Evolutionary conservation across 2,797 vertebrate species (phyloP).

Genomic region (Diplodus sargus): DNA sequence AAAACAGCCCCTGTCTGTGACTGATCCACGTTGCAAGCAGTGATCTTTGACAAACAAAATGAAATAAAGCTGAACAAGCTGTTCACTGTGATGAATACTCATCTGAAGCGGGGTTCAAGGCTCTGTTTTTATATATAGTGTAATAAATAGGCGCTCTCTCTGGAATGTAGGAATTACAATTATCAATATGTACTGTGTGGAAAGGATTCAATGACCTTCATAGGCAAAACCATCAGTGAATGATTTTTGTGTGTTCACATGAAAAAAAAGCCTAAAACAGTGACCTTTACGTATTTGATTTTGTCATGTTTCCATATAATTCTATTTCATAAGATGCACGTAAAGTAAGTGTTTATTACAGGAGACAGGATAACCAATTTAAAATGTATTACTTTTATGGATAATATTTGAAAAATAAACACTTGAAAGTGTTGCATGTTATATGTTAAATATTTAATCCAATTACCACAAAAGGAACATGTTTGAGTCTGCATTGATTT

Average conservation of each 20-base stretch:
- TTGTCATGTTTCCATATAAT: no score
- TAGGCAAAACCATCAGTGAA: constrained; percentile 10
- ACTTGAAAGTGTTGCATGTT: no score
- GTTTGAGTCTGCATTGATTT: no score
- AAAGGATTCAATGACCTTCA: constrained; percentile 22
- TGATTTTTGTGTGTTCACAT: constrained; percentile 4
- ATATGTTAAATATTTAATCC: no score
- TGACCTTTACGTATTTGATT: no score
- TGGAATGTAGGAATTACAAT: constrained; percentile 3
- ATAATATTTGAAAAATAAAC: no score
- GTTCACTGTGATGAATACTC: constrained; percentile 27
- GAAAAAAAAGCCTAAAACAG: no score
- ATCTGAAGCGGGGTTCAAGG: constrained; percentile 23
- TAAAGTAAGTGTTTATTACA: no score
- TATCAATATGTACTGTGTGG: not conserved
- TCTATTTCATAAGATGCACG: no score
- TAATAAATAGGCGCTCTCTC: constrained; percentile 7
- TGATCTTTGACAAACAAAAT: constrained; percentile 37
- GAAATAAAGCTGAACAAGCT: constrained; percentile 27
- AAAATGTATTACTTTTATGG: no score
- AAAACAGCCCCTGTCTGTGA: not conserved
- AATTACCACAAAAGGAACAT: no score
- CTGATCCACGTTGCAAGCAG: not conserved
- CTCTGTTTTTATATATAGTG: constrained; percentile 15
- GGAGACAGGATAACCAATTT: no score